Evolutionary conservation across 2,888 invertebrate species (phyloP).

Genomic region (Gasteruption jaculator): DNA sequence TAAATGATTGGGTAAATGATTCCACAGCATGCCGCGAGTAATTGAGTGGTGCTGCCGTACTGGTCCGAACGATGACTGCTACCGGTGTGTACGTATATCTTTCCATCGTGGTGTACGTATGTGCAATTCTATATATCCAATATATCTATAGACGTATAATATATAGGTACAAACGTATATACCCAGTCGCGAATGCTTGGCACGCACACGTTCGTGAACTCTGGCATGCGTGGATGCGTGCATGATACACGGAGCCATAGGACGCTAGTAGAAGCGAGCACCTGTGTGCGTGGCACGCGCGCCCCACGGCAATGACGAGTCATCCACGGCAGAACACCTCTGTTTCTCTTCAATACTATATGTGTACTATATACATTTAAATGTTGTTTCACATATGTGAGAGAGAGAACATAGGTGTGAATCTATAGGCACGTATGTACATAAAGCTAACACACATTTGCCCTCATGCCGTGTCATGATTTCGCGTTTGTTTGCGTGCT

Average conservation of each 20-base stretch:
- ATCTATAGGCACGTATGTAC: slow-evolving; percentile 29
- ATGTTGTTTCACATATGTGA: too few species aligned
- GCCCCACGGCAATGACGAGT: slow-evolving; percentile 52
- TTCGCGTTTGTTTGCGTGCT: slow-evolving; percentile 50
- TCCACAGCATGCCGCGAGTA: slow-evolving; percentile 51
- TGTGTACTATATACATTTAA: too few species aligned
- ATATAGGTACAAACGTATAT: too few species aligned
- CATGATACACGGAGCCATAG: too few species aligned
- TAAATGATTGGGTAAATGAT: slow-evolving; percentile 53
- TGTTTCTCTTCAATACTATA: too few species aligned
- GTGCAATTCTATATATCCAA: slow-evolving; percentile 3
- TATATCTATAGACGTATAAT: too few species aligned
- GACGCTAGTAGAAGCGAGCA: too few species aligned
- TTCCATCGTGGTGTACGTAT: too few species aligned
- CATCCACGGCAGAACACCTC: slow-evolving; percentile 51
- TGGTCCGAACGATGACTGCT: slow-evolving; percentile 37
- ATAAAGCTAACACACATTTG: slow-evolving; percentile 24
- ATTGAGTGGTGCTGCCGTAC: slow-evolving; percentile 46
- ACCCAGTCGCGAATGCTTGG: too few species aligned
- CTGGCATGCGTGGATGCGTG: background rate
- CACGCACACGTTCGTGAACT: too few species aligned
- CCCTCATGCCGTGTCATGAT: slow-evolving; percentile 47
- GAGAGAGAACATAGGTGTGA: too few species aligned
- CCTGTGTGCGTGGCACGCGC: slow-evolving; percentile 48
- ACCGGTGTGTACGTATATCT: slow-evolving; percentile 13